Conservation (phyloP, 2,797 vertebrate genomes). For the Capromys pilorides region DNA sequence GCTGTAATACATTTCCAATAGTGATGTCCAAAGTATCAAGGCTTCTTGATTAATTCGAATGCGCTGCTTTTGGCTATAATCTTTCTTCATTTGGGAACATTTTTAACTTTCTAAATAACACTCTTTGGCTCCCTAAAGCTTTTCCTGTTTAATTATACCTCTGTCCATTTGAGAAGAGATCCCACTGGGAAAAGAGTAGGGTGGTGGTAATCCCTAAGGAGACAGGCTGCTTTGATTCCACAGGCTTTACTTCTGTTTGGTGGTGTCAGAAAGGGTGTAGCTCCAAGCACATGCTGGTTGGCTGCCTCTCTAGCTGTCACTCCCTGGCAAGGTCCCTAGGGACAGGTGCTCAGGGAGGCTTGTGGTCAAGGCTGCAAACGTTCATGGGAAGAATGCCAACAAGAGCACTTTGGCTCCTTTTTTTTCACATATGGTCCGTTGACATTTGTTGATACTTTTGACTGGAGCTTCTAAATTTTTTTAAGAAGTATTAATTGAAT, state of each 20-base stretch:
- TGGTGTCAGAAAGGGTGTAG: neutral
- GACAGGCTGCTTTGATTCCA: neutral
- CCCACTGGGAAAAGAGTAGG: neutral
- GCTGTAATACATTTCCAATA: conserved; percentile 66
- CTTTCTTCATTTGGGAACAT: conserved; percentile 26
- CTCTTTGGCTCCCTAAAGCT: conserved; percentile 1
- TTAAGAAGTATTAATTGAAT: neutral
- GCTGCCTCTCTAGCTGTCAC: neutral
- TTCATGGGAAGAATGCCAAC: neutral
- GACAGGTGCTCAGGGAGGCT: neutral
- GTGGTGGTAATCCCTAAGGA: neutral
- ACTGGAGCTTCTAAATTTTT: conserved; percentile 18
- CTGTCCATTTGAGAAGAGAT: neutral
- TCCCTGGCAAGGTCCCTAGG: neutral
- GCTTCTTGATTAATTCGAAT: conserved; percentile 52
- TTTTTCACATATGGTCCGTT: neutral
- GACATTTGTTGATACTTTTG: neutral
- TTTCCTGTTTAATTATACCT: conserved; percentile 1
- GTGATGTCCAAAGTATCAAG: conserved; percentile 15
- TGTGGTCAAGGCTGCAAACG: neutral
- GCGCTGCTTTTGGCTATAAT: neutral
- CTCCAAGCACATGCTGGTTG: neutral
- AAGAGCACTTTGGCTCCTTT: neutral
- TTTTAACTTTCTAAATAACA: conserved; percentile 54
- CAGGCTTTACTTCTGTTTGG: neutral